phyloP scores from a whole-genome alignment of 2,888 invertebrate genomes.

The Alsophila aescularia region DNA sequence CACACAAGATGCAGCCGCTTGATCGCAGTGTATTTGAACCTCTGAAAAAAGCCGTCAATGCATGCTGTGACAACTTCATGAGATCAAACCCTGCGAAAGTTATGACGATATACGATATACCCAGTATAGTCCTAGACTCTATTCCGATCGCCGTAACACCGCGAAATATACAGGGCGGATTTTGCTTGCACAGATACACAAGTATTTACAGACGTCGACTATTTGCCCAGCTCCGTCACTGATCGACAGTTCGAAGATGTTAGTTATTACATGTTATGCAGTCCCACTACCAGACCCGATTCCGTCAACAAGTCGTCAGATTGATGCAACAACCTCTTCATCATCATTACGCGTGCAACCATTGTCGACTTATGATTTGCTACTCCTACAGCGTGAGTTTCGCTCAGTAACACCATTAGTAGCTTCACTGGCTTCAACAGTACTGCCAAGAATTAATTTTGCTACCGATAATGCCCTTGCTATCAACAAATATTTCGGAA shows the following conservation, averaged over 20 bases:
- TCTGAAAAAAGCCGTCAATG: slow-evolving; percentile 30
- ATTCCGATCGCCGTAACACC: slow-evolving; percentile 24
- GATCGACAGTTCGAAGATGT: background rate
- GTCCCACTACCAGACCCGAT: background rate
- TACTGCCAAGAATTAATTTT: too few species aligned
- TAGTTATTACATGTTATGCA: too few species aligned
- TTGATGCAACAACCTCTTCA: too few species aligned
- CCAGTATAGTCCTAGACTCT: slow-evolving; percentile 19
- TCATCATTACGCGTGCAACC: too few species aligned
- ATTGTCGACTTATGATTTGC: too few species aligned
- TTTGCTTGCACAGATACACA: background rate
- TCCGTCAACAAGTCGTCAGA: background rate
- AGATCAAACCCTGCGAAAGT: slow-evolving; percentile 30
- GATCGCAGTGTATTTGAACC: slow-evolving; percentile 32
- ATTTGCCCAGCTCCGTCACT: slow-evolving; percentile 2
- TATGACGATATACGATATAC: slow-evolving; percentile 31
- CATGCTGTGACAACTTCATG: slow-evolving; percentile 25
- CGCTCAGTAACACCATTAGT: too few species aligned
- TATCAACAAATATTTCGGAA: too few species aligned
- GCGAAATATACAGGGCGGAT: background rate
- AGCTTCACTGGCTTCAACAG: too few species aligned
- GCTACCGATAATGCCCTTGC: too few species aligned
- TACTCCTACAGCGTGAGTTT: too few species aligned
- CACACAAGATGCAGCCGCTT: slow-evolving; percentile 25
- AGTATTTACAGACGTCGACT: slow-evolving; percentile 1